phyloP scores from a whole-genome alignment of 2,797 vertebrate species.

The Myotis vivesi region DNA sequence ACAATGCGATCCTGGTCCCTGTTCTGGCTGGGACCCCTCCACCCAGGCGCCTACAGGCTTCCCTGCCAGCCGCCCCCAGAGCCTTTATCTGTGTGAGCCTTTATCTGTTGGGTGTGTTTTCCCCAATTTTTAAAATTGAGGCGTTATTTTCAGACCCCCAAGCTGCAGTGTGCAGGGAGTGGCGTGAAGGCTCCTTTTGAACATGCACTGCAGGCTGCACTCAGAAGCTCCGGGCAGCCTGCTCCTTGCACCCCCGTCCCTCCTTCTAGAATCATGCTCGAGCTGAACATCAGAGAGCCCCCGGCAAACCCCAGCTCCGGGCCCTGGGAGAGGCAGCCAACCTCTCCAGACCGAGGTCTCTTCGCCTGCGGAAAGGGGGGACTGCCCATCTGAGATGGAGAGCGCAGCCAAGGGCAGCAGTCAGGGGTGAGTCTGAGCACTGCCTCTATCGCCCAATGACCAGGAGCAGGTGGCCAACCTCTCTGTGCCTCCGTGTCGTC shows the following conservation, averaged over 20 bases:
- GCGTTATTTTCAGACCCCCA: not conserved
- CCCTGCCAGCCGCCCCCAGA: not conserved
- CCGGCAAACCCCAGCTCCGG: not conserved
- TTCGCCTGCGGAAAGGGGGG: not conserved
- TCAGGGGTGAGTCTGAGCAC: not conserved
- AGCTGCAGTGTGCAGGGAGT: not conserved
- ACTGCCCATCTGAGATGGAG: too few species aligned
- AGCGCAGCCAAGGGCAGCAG: not conserved
- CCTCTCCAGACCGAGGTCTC: not conserved
- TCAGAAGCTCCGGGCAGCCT: not conserved
- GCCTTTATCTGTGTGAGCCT: not conserved
- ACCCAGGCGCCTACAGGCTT: too few species aligned
- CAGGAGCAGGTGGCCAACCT: not conserved
- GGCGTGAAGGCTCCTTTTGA: not conserved
- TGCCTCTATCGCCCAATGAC: not conserved
- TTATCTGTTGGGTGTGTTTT: not conserved
- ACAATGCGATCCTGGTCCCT: not conserved
- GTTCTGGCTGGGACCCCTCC: not conserved
- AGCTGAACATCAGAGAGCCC: not conserved
- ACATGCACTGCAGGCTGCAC: not conserved
- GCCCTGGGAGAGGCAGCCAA: not conserved
- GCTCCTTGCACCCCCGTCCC: not conserved
- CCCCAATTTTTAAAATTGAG: not conserved
- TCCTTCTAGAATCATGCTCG: not conserved
- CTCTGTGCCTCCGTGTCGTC: not conserved